Evolutionary conservation across 2,888 invertebrate species (phyloP), one percentile per base, ranked within the genome.

Genomic region (Cheilosia grossa): DNA sequence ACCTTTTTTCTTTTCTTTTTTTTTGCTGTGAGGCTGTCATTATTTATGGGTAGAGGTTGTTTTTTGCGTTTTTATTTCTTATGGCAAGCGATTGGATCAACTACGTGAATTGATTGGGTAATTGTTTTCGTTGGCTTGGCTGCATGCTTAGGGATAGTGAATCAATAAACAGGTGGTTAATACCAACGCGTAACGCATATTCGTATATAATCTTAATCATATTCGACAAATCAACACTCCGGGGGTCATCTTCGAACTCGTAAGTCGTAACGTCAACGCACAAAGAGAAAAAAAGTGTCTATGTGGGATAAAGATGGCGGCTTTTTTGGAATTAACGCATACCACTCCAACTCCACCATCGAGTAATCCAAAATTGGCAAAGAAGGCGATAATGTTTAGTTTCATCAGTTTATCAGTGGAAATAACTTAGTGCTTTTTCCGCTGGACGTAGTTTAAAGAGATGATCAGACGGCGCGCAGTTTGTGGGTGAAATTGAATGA

Each of bases 401-500:
- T 7, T n/a, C n/a, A n/a, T n/a, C n/a, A 3, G 0, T 51, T 59
- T 27, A 51, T 44, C 72, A 27, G 54, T 59, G 61, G 61, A 69
- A 80, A 53, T 51, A 27, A 42, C 47, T 47, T 40, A 69, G 73
- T 82, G 53, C 53, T 44, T 40, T 79, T 73, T 73, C 79, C 44
- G 63, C 53, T 70, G 58, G 47, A 53, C 56, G 7, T n/a, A 64
- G 53, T 33, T 37, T 51, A 44, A 40, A 47, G 44, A 44, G 30
- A 30, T 30, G 30, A 30, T 30, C 30, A 30, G 9, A 19, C 64
- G 58, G 64, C 37, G 49, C 42, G n/a, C 40, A 15, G 10, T n/a
- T 61, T 56, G 58, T 79, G 82, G 54, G 54, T 79, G 80, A 83
- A 80, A 80, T 70, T 74, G 30, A 69, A 54, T 79, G 74, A 63